These are phyloP conservation scores for Andrena haemorrhoa DNA, from an alignment of 2,888 invertebrate species.

Conservation along the genomic window DNA sequence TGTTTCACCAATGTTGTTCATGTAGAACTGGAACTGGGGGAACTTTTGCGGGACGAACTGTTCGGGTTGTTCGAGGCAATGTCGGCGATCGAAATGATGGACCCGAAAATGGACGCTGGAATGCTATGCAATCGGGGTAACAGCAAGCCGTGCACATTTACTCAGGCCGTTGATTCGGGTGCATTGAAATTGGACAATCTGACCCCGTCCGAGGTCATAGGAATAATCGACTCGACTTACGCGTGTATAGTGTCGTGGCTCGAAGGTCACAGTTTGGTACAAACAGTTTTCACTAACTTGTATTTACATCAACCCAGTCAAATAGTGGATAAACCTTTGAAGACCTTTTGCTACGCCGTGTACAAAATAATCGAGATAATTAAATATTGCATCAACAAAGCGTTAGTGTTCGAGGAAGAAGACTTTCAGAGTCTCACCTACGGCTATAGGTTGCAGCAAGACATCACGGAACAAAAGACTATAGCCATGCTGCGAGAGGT, in stretches of 20 bases:
- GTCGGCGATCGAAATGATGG: conserved; percentile 99
- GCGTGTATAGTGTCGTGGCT: conserved; percentile 98
- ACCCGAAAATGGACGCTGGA: conserved; percentile 99
- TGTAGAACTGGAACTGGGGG: conserved; percentile 93
- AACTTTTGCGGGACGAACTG: conserved; percentile 95
- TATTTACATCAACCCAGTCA: conserved; percentile 96
- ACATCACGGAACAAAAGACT: conserved; percentile 93
- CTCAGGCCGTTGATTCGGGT: conserved; percentile 93
- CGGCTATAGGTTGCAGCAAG: conserved; percentile 93
- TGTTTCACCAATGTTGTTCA: conserved; percentile 46
- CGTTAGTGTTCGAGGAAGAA: conserved; percentile 96
- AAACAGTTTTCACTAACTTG: conserved; percentile 98
- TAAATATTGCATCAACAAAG: conserved; percentile 94
- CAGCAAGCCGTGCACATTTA: conserved; percentile 94
- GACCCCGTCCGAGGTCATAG: conserved; percentile 93
- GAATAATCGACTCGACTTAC: conserved; percentile 96
- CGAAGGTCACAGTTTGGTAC: conserved; percentile 98
- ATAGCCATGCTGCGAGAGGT: conserved; percentile 94
- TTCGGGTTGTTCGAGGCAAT: conserved; percentile 99
- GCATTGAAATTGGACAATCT: conserved; percentile 92
- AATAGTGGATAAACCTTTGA: conserved; percentile 93
- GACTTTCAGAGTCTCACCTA: conserved; percentile 98
- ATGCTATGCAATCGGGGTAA: conserved; percentile 97
- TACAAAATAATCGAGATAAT: conserved; percentile 96
- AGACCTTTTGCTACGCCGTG: conserved; percentile 94